Percentiles rank a stretch among this genome's conserved stretches.
Conservation (phyloP, 2,888 invertebrate species). For the Hybos culiciformis region DNA sequence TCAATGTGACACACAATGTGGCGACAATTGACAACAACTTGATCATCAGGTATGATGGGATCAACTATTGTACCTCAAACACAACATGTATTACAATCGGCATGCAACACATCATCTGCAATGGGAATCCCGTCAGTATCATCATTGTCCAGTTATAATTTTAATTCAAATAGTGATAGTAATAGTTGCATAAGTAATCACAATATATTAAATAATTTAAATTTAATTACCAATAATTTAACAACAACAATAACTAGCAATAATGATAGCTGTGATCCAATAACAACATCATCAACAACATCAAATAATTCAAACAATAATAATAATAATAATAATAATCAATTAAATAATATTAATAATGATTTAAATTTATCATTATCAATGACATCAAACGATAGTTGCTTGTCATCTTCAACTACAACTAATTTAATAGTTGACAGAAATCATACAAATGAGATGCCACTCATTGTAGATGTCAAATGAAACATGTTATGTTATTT, state of each 20-base stretch:
- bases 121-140: slow-evolving; percentile 15
- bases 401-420: slow-evolving; percentile 12
- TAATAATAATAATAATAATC: slow-evolving; percentile 1
- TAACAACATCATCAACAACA: background rate
- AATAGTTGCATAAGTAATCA: background rate
- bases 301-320: background rate
- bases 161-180: background rate
- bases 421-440: slow-evolving; percentile 34
- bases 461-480: slow-evolving; percentile 30
- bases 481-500: slow-evolving; percentile 8
- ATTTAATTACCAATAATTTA: background rate
- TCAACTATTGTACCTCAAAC: slow-evolving; percentile 29
- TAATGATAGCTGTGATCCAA: background rate
- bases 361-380: slow-evolving; percentile 16
- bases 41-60: slow-evolving; percentile 43
- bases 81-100: slow-evolving; percentile 20
- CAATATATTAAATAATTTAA: background rate
- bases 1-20: slow-evolving; percentile 83
- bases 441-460: slow-evolving; percentile 31
- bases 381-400: slow-evolving; percentile 15
- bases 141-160: slow-evolving; percentile 6
- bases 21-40: slow-evolving; percentile 61
- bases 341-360: slow-evolving; percentile 15
- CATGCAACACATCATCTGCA: slow-evolving; percentile 14
- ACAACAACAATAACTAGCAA: background rate